Conservation (phyloP, 2,888 invertebrate species). For the Molorchus minor region DNA sequence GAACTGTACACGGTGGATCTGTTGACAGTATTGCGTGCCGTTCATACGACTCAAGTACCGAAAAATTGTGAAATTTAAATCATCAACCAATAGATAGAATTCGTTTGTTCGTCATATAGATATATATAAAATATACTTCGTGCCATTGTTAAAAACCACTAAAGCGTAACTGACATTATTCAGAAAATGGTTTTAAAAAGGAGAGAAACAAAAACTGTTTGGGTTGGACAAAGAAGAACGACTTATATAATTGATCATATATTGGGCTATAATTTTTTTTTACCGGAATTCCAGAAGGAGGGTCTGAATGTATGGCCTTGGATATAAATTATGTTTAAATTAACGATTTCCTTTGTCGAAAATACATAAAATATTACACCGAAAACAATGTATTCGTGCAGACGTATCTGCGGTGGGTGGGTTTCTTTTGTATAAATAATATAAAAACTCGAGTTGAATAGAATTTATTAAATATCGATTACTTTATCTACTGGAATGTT, state of each 20-base stretch:
- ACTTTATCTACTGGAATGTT: no score
- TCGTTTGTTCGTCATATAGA: conserved; percentile 28
- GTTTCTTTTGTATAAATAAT: no score
- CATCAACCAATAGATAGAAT: conserved; percentile 33
- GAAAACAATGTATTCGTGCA: neutral
- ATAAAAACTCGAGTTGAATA: no score
- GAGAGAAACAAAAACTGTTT: conserved; percentile 20
- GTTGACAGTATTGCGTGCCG: no score
- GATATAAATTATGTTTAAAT: conserved; percentile 32
- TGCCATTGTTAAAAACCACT: conserved; percentile 35
- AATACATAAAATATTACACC: conserved; percentile 11
- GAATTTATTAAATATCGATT: no score
- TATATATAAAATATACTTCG: conserved; percentile 26
- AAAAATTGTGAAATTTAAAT: conserved; percentile 34
- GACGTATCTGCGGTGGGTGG: no score
- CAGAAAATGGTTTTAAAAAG: conserved; percentile 32
- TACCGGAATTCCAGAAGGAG: conserved; percentile 37
- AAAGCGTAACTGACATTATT: conserved; percentile 31
- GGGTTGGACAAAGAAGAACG: conserved; percentile 33
- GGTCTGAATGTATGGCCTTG: conserved; percentile 34
- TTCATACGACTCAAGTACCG: conserved; percentile 28
- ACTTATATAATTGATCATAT: conserved; percentile 31
- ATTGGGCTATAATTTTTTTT: conserved; percentile 27
- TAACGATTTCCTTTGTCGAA: conserved; percentile 30
- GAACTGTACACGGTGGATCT: no score